Percentiles rank a stretch among this genome's conserved stretches.
Conservation (phyloP, 2,888 invertebrate genomes). For the Caenorhabditis panamensis region DNA sequence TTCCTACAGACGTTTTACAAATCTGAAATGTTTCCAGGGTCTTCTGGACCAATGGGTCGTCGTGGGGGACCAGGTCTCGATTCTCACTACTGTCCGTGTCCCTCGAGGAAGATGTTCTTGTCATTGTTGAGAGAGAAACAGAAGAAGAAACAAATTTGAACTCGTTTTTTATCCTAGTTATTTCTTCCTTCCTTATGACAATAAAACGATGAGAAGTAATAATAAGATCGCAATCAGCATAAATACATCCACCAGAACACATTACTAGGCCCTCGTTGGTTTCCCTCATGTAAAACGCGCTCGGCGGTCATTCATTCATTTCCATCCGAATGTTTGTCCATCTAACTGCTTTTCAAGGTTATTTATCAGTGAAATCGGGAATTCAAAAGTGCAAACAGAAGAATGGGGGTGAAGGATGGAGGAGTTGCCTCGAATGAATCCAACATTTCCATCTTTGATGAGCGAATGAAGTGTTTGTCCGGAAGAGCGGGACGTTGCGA, state of each 20-base stretch:
- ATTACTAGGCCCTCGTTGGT: neutral
- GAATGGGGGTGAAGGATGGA: conserved; percentile 1
- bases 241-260: neutral
- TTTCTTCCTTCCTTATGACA: neutral
- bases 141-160: conserved; percentile 31
- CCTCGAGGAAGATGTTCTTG: conserved; percentile 47
- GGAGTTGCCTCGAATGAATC: conserved; percentile 38
- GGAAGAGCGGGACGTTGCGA: conserved; percentile 23
- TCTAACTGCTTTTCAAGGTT: conserved; percentile 52
- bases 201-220: neutral
- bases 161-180: neutral
- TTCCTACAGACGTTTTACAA: neutral
- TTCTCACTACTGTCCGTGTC: conserved; percentile 67
- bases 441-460: conserved; percentile 57
- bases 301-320: neutral
- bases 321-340: conserved; percentile 34
- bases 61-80: conserved; percentile 59
- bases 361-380: conserved; percentile 53
- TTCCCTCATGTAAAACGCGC: neutral
- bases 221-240: neutral
- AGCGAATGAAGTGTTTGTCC: conserved; percentile 56
- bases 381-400: conserved; percentile 43
- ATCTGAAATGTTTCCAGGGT: conserved; percentile 13
- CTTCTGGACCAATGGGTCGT: conserved; percentile 47
- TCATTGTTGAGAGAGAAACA: conserved; percentile 12